phyloP scores from a whole-genome alignment of 2,888 invertebrate species.

The Tenthredo livida region DNA sequence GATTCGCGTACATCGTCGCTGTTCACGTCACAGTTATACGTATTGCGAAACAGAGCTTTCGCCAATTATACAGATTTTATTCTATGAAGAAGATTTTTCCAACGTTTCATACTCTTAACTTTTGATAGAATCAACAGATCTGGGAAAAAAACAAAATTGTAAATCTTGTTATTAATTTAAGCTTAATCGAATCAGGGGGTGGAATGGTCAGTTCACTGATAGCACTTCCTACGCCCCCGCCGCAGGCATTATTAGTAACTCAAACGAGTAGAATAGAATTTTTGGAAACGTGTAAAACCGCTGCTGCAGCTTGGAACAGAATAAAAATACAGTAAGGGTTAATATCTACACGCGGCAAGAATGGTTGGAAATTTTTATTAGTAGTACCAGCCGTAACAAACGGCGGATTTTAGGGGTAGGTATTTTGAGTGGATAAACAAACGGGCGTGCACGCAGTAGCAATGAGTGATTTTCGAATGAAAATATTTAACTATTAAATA shows the following conservation, averaged over 20 bases:
- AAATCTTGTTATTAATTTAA: not conserved
- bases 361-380: not conserved
- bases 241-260: not conserved
- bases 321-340: not conserved
- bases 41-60: not conserved
- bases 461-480: not conserved
- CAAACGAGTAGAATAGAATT: not conserved
- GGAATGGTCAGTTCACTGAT: not conserved
- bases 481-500: not conserved
- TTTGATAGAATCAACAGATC: not conserved
- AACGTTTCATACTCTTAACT: not conserved
- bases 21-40: not conserved
- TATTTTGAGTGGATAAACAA: conserved; percentile 22
- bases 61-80: not conserved
- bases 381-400: not conserved
- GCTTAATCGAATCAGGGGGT: not conserved
- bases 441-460: not conserved
- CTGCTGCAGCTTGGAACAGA: not conserved
- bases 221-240: not conserved
- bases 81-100: not conserved
- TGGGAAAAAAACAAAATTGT: not conserved
- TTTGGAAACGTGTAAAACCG: not conserved
- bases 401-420: not conserved
- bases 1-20: not conserved
- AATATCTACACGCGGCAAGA: not conserved